Conservation (phyloP, 2,113 vertebrate species). For the Prietella phreatophila region DNA sequence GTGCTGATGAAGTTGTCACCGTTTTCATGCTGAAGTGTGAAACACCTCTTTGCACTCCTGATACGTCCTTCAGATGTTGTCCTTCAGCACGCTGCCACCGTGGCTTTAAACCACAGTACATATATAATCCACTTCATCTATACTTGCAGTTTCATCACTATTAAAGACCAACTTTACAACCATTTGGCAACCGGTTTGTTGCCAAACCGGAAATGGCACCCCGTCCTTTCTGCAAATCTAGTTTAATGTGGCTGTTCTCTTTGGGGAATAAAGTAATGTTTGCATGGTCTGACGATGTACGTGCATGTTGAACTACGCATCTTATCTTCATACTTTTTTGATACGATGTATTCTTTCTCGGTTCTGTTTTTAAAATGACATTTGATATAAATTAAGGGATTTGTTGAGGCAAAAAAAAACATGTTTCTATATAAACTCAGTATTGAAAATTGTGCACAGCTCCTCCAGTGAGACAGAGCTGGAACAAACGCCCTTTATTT, state of each 20-base stretch:
- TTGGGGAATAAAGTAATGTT: constrained; percentile 79
- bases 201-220: constrained; percentile 74
- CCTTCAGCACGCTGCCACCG: constrained; percentile 35
- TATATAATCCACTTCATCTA: constrained; percentile 47
- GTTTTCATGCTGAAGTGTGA: constrained; percentile 34
- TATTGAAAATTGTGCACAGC: constrained; percentile 69
- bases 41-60: constrained; percentile 53
- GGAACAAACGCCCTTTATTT: constrained; percentile 72
- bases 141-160: constrained; percentile 63
- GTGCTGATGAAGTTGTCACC: constrained; percentile 19
- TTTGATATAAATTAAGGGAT: constrained; percentile 90
- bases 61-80: constrained; percentile 38
- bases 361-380: constrained; percentile 88
- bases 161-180: constrained; percentile 54
- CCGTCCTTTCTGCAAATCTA: constrained; percentile 74
- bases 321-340: constrained; percentile 91
- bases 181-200: constrained; percentile 60
- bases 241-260: constrained; percentile 80
- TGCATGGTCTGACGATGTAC: constrained; percentile 90
- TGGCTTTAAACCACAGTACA: constrained; percentile 33
- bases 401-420: constrained; percentile 76
- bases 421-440: constrained; percentile 57
- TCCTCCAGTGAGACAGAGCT: constrained; percentile 72
- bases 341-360: constrained; percentile 87
- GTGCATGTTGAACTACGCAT: constrained; percentile 84